phyloP scores from a whole-genome alignment of 1,140 invertebrate genomes.

The Megalonaias nervosa region DNA sequence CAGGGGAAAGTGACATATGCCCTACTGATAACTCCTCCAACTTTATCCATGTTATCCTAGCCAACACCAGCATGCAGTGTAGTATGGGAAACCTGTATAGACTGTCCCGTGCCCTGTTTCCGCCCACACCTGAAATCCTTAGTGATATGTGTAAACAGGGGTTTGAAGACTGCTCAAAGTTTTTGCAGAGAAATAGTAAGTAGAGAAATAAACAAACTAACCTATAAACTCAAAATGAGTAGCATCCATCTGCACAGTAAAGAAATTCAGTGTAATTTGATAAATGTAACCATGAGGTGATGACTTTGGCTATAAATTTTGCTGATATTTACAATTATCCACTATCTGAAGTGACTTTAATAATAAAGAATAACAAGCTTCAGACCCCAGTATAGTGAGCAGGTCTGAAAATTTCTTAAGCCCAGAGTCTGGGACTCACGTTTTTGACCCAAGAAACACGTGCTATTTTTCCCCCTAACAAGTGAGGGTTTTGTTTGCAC shows the following conservation, averaged over 20 bases:
- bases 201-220: neutral
- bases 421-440: no score
- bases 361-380: neutral
- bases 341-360: neutral
- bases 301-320: neutral
- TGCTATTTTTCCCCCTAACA: no score
- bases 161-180: constrained; percentile 95
- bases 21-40: constrained; percentile 80
- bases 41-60: constrained; percentile 81
- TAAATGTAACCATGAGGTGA: neutral
- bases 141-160: constrained; percentile 97
- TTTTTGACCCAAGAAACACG: no score
- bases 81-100: constrained; percentile 86
- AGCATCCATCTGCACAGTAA: neutral
- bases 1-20: constrained; percentile 98
- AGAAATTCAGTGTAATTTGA: neutral
- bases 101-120: constrained; percentile 92
- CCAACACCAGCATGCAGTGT: constrained; percentile 94
- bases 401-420: no score
- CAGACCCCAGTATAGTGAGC: neutral
- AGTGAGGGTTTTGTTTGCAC: no score
- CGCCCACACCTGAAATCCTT: constrained; percentile 89
- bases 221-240: neutral
- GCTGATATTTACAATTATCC: neutral
- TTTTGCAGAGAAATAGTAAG: constrained; percentile 89